Base-by-base conservation (phyloP, 1,140 invertebrate genomes). In the Diplogasteroides magnus region DNA sequence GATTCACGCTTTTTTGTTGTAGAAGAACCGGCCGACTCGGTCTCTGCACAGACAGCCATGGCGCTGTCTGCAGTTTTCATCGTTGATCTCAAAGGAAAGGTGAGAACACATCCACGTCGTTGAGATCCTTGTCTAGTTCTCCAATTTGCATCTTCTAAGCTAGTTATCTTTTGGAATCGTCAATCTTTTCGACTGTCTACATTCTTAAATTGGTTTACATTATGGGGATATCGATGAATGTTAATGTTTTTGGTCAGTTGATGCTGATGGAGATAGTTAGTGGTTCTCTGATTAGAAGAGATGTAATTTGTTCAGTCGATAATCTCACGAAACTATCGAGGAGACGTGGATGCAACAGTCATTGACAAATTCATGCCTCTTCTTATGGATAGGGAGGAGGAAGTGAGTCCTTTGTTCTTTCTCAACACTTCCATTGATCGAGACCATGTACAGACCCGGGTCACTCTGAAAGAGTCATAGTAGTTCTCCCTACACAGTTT, bases 361-460 rank as follows among this genome's bases (percentile, higher is more conserved):
- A 98, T 98, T 68, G 97, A 99, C 80, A 98, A 98, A 84, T 99
- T 99, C 78, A 97, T 99, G 93, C 91, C 94, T 0, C 85, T 97
- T 26, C 86, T 98, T 14, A 76, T 82, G 72, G 80, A 82, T 27
- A 91, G 92, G 75, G 97, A 99, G 82, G 96, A 99, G 83, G 70
- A 72, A 29, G 64, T 65, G 19, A 23, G n/a, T 55, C 48, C n/a
- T 23, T 48, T 2, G 2, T 48, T 11, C 37, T 6, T n/a, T n/a
- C n/a, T n/a, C n/a, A n/a, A n/a, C n/a, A n/a, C n/a, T n/a, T n/a
- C n/a, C n/a, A n/a, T n/a, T n/a, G n/a, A n/a, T n/a, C n/a, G n/a
- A n/a, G n/a, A n/a, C n/a, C n/a, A n/a, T n/a, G n/a, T n/a, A n/a
- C n/a, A n/a, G n/a, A n/a, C n/a, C n/a, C n/a, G n/a, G n/a, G n/a